Percentiles rank a stretch among this genome's conserved stretches.
phyloP scores from a whole-genome alignment of 2,888 invertebrate species.

The Troides helena region DNA sequence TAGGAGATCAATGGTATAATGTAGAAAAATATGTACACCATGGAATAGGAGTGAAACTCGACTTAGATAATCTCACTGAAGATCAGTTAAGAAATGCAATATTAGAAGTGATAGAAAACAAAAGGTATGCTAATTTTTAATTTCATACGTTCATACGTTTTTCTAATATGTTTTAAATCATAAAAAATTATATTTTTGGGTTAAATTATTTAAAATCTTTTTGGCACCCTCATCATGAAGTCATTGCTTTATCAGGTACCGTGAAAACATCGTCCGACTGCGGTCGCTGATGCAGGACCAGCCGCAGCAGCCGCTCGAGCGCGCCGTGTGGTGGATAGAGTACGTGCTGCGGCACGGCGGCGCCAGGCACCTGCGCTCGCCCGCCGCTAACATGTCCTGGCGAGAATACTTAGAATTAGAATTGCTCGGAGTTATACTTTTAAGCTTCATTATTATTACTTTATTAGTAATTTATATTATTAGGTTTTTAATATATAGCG shows the following conservation, averaged over 20 bases:
- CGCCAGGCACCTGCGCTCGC: no score
- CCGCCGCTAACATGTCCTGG: no score
- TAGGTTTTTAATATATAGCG: no score
- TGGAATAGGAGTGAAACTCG: slow-evolving; percentile 40
- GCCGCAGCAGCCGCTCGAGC: slow-evolving; percentile 10
- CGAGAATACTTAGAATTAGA: slow-evolving; percentile 9
- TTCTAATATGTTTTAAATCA: background rate
- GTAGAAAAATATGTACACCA: slow-evolving; percentile 42
- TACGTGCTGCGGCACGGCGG: no score
- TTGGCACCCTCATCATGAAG: background rate
- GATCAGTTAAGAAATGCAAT: slow-evolving; percentile 41
- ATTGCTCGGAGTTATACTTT: background rate
- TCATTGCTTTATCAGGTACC: slow-evolving; percentile 1
- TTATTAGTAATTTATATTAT: background rate
- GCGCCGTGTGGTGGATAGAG: no score
- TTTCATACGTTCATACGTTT: background rate
- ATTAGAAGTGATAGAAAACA: slow-evolving; percentile 37
- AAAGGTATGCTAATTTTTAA: slow-evolving; percentile 35
- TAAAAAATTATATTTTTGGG: no score
- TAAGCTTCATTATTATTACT: background rate
- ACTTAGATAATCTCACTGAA: slow-evolving; percentile 40
- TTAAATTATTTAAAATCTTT: no score
- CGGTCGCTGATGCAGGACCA: slow-evolving; percentile 16
- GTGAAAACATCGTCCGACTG: background rate
- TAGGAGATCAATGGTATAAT: slow-evolving; percentile 60